These are phyloP conservation scores for Helicorthomorpha holstii DNA, from an alignment of 1,140 invertebrate species.

Conservation along the genomic window DNA sequence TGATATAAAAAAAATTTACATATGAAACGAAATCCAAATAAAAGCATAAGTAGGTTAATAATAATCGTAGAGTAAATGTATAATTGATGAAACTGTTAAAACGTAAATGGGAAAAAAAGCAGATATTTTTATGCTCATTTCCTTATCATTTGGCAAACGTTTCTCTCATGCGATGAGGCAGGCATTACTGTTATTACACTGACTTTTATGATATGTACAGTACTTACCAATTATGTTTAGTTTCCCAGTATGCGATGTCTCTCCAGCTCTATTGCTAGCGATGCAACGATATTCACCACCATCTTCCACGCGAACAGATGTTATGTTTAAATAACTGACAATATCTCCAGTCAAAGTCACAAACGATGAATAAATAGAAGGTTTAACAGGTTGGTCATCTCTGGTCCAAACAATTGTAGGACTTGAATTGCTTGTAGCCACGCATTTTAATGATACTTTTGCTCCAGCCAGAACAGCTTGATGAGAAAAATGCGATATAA, in stretches of 20 bases:
- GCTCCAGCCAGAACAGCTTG: constrained; percentile 67
- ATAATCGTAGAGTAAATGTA: too few species aligned
- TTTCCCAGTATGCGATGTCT: constrained; percentile 55
- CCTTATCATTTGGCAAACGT: too few species aligned
- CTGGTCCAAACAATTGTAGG: constrained; percentile 63
- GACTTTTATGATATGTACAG: too few species aligned
- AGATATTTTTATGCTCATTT: too few species aligned
- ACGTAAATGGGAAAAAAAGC: too few species aligned
- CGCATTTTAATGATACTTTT: constrained; percentile 65
- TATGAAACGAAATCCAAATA: too few species aligned
- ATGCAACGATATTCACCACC: constrained; percentile 80
- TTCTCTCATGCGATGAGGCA: too few species aligned
- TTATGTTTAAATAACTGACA: constrained; percentile 87
- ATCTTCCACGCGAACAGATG: constrained; percentile 67
- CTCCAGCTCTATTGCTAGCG: constrained; percentile 60
- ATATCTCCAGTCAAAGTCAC: constrained; percentile 48
- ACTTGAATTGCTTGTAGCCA: constrained; percentile 58
- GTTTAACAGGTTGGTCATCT: constrained; percentile 55
- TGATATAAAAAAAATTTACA: too few species aligned
- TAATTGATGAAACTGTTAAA: too few species aligned
- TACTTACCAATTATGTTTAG: constrained; percentile 58
- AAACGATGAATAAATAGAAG: constrained; percentile 27
- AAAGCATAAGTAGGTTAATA: too few species aligned
- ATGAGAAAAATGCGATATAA: constrained; percentile 67
- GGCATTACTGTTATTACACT: too few species aligned